These are phyloP conservation scores for Harlomillsia oculata DNA, from an alignment of 1,140 invertebrate genomes.

Conservation along the genomic window DNA sequence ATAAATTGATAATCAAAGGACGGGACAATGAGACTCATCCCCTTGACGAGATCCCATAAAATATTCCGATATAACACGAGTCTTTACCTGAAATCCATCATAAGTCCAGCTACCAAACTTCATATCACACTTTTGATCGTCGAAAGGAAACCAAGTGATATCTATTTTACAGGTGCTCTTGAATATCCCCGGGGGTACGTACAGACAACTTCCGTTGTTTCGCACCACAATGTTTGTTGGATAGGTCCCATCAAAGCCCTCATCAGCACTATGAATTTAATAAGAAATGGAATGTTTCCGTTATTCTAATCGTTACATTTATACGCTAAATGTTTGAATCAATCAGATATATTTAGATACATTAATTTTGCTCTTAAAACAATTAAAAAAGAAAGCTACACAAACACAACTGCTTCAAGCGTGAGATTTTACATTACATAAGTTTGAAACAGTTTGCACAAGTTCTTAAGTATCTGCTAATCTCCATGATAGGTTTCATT, in stretches of 20 bases:
- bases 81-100: constrained; percentile 41
- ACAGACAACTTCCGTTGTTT: constrained; percentile 46
- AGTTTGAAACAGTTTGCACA: no score
- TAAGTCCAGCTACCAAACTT: constrained; percentile 60
- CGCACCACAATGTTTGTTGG: constrained; percentile 51
- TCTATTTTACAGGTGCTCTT: constrained; percentile 55
- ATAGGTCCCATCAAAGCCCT: constrained; percentile 52
- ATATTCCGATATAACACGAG: not conserved
- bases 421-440: no score
- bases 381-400: no score
- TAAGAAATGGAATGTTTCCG: no score
- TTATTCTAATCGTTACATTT: no score
- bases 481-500: no score
- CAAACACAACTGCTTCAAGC: no score
- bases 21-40: not conserved
- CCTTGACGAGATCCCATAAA: not conserved
- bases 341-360: no score
- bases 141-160: constrained; percentile 56
- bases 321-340: no score
- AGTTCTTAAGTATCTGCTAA: no score
- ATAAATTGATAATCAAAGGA: not conserved
- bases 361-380: no score
- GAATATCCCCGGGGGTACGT: constrained; percentile 56
- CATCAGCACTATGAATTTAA: constrained; percentile 47
- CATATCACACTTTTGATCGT: constrained; percentile 52